Base-by-base conservation (phyloP, 2,888 invertebrate species). In the Nematopogon swammerdamellus region DNA sequence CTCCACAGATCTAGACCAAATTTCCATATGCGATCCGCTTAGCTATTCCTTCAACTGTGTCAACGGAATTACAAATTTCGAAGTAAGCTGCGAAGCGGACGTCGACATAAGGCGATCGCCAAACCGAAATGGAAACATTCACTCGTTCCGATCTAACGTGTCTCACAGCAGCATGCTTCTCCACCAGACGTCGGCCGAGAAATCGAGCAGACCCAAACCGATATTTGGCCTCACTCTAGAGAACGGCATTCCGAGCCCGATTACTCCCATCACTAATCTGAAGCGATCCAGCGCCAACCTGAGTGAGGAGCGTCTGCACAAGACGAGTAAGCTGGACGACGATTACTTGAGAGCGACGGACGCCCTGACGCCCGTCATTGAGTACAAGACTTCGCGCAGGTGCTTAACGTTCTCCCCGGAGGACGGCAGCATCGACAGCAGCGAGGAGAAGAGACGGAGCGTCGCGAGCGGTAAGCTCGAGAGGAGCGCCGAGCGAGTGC, bases 391-490 rank as follows among this genome's bases (percentile, higher is more conserved):
- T 11, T 72, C 75, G 4, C 76, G 84, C 58, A 71, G 85, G 50
- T 85, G 85, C 59, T 61, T 85, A 6, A 84, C 82, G 11, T 85
- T 82, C 61, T 84, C 84, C 16, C 82, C 82, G 10, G 82, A 82
- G 50, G 80, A 80, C 49, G 65, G 63, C 42, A 79, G 80, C 51
- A 76, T 77, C 45, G 73, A 64, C 25, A 82, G 81, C 45, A 82
- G 73, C 49, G 79, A 81, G 52, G 81, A 81, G 46, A 83, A 83
- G 57, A 67, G 83, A 44, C 65, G 74, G 48, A 82, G 81, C 42
- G 72, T 82, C 1, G 80, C 79, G 0, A 82, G 81, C 29, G 80
- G 72, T 59, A 63, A 64, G 11, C 60, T 75, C 49, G 79, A 79
- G 29, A 59, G 63, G 47, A 75, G 76, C 50, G 59, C 58, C 19